Conservation (phyloP, 1,140 invertebrate genomes). For the Drepana arcuata region DNA sequence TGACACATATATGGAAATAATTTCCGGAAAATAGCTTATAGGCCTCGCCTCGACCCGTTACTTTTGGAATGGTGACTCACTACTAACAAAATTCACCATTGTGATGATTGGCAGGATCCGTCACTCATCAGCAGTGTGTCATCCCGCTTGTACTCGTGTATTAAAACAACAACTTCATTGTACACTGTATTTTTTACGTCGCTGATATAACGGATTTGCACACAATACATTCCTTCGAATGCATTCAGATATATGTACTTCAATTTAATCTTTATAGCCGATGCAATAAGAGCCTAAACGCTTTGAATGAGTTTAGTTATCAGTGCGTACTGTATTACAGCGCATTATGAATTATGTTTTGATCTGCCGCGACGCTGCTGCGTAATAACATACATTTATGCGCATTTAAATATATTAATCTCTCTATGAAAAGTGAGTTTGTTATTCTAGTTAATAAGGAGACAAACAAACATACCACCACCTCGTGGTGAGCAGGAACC, state of each 20-base stretch:
- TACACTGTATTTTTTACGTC: conserved; percentile 13
- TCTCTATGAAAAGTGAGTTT: too few species aligned
- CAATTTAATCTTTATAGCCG: background rate
- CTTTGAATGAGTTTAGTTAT: conserved; percentile 1
- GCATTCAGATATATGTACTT: background rate
- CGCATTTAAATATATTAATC: too few species aligned
- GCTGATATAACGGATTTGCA: conserved; percentile 12
- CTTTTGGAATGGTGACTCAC: conserved; percentile 25
- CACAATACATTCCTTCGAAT: conserved; percentile 15
- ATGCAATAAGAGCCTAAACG: background rate
- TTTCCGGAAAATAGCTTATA: conserved; percentile 27
- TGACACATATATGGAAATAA: conserved; percentile 35
- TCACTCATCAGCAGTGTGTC: conserved; percentile 17
- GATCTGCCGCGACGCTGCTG: conserved; percentile 28
- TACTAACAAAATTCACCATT: conserved; percentile 13
- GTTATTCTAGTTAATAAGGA: too few species aligned
- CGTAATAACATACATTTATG: too few species aligned
- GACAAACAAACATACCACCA: too few species aligned
- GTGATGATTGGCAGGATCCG: background rate
- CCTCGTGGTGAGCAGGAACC: too few species aligned
- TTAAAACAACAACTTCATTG: conserved; percentile 18
- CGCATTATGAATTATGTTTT: conserved; percentile 31
- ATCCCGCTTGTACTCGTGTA: too few species aligned
- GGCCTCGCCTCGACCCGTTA: conserved; percentile 14
- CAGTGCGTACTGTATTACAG: conserved; percentile 19